Conservation (phyloP, 2,797 vertebrate genomes). For the Acestrorhynchus altus region DNA sequence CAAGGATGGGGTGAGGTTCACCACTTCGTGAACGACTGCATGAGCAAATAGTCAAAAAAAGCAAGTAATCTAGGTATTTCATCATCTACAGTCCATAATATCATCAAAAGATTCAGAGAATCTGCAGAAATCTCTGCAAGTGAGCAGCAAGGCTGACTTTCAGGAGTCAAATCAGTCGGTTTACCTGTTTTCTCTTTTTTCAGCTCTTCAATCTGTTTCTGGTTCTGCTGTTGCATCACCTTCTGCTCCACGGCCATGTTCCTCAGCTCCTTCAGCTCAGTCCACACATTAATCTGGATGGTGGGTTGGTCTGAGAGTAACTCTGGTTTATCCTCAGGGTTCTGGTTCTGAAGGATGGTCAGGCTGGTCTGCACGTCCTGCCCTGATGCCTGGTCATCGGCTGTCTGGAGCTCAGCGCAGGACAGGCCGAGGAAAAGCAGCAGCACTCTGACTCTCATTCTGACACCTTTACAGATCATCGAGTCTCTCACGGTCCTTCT, state of each 20-base stretch:
- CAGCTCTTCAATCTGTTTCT: not conserved
- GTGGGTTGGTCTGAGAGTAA: not conserved
- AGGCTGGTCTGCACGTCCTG: not conserved
- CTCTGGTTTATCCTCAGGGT: not conserved
- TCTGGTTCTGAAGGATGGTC: not conserved
- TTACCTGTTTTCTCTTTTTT: not conserved
- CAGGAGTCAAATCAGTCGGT: no score
- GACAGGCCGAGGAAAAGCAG: not conserved
- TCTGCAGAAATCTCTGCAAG: no score
- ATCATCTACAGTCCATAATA: no score
- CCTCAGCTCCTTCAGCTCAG: not conserved
- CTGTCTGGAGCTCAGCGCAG: not conserved
- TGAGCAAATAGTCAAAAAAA: no score
- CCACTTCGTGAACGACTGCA: no score
- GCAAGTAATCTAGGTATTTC: no score
- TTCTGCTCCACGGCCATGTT: not conserved
- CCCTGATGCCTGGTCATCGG: not conserved
- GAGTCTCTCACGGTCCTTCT: not conserved
- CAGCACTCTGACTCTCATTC: not conserved
- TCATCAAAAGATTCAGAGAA: no score
- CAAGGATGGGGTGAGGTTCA: no score
- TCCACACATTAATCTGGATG: not conserved
- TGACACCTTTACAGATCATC: not conserved
- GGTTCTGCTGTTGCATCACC: not conserved
- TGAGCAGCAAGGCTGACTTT: no score